phyloP scores from a whole-genome alignment of 2,888 invertebrate species.

The Cyaniris semiargus region DNA sequence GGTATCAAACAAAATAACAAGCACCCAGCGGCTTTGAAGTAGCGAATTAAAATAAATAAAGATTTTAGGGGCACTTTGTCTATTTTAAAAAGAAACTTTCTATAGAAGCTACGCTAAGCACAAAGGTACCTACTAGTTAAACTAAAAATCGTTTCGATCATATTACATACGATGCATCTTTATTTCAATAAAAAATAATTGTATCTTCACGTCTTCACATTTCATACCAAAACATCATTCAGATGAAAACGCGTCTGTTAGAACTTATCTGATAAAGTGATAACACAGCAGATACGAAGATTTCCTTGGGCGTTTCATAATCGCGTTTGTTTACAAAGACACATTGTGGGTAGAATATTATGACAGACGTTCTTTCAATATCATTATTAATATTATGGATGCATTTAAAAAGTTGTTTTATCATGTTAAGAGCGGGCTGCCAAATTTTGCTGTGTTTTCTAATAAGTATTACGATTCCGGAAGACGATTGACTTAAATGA shows the following conservation, averaged over 20 bases:
- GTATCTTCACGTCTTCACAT: background rate
- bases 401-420: background rate
- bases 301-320: constrained; percentile 21
- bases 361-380: background rate
- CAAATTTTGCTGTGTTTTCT: too few relatives aligned
- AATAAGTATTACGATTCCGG: too few relatives aligned
- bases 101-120: too few relatives aligned
- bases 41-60: too few relatives aligned
- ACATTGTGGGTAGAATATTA: constrained; percentile 4
- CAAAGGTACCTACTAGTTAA: too few relatives aligned
- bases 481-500: too few relatives aligned
- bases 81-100: too few relatives aligned
- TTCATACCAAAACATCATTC: background rate
- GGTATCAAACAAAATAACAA: background rate
- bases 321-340: constrained; percentile 23
- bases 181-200: background rate
- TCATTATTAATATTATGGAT: background rate
- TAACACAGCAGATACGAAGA: constrained; percentile 22
- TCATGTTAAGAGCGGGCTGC: too few relatives aligned
- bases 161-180: too few relatives aligned
- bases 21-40: background rate
- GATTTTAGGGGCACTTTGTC: too few relatives aligned
- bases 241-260: background rate
- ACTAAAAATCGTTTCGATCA: too few relatives aligned
- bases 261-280: constrained; percentile 17